Evolutionary conservation across 2,888 invertebrate genomes (phyloP), one percentile per base, ranked within the genome.

Genomic region (Laspeyria flexula): DNA sequence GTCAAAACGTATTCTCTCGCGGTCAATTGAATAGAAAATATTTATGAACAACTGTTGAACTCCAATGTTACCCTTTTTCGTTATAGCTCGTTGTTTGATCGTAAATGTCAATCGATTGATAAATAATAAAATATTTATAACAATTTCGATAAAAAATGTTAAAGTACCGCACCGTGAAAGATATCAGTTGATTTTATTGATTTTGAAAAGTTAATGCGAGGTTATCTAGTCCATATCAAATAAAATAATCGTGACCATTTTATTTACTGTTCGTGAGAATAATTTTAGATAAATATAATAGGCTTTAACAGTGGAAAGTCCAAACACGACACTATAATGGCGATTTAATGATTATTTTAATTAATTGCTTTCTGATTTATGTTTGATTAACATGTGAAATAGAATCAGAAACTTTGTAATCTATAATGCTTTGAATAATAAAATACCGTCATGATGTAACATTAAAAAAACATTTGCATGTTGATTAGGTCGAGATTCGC

Each of bases 151-250:
- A 64, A 52, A 63, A n/a, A 53, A 49, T 37, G 43, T 39, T 55
- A 38, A 34, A 34, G 46, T 42, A 46, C 13, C 38, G 7, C 38
- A 38, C 47, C 16, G 21, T 47, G 35, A 31, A 15, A 41, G 18
- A 29, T 34, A 34, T 11, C 34, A 16, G 15, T 25, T 31, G 30
- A 31, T 50, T 55, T 55, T 43, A 50, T 45, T 21, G 46, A 40
- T 30, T 39, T 37, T 33, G 25, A 35, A 25, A 35, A 35, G 25
- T 35, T 35, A 51, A 53, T 44, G 27, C 27, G 30, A 45, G 31
- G 41, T 55, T 61, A 68, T 65, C 58, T 51, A 43, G 45, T 50
- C 49, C 37, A 42, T 38, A 53, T 61, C 53, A 13, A 65, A 65
- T 58, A 39, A 61, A 68, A 61, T 33, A 15, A 43, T 40, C n/a